Percentiles rank a stretch among this genome's conserved stretches.
Evolutionary conservation across 2,888 invertebrate genomes (phyloP).

Genomic region (Altica lythri): DNA sequence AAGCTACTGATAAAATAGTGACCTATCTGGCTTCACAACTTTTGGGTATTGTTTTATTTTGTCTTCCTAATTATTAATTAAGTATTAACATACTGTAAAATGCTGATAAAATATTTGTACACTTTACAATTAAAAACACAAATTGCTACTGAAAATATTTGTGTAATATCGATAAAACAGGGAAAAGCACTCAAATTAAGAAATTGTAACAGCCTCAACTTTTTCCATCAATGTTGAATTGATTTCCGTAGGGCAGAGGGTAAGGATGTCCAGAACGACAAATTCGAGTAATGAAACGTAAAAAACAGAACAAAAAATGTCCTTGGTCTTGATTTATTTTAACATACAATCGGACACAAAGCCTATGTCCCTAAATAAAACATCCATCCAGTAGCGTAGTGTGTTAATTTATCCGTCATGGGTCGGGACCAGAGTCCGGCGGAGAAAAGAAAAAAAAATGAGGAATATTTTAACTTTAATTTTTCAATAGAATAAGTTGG

Average conservation of each 20-base stretch:
- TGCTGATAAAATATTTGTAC: too few species aligned
- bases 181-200: conserved; percentile 26
- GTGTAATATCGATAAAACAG: conserved; percentile 9
- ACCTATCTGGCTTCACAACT: too few species aligned
- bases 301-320: conserved; percentile 50
- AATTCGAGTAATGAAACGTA: conserved; percentile 51
- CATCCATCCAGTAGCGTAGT: conserved; percentile 14
- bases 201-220: conserved; percentile 9
- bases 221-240: conserved; percentile 42
- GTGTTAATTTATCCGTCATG: too few species aligned
- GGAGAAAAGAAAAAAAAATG: too few species aligned
- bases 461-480: background rate
- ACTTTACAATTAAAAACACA: too few species aligned
- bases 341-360: conserved; percentile 40
- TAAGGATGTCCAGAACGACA: conserved; percentile 37
- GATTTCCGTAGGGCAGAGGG: conserved; percentile 37
- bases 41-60: too few species aligned
- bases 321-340: conserved; percentile 46
- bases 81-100: too few species aligned
- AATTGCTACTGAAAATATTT: too few species aligned
- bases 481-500: too few species aligned
- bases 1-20: too few species aligned
- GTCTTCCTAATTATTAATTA: too few species aligned
- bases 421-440: too few species aligned
- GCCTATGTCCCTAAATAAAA: conserved; percentile 23